Evolutionary conservation across 2,113 vertebrate species (phyloP).

Genomic region (Cranoglanis bouderius): DNA sequence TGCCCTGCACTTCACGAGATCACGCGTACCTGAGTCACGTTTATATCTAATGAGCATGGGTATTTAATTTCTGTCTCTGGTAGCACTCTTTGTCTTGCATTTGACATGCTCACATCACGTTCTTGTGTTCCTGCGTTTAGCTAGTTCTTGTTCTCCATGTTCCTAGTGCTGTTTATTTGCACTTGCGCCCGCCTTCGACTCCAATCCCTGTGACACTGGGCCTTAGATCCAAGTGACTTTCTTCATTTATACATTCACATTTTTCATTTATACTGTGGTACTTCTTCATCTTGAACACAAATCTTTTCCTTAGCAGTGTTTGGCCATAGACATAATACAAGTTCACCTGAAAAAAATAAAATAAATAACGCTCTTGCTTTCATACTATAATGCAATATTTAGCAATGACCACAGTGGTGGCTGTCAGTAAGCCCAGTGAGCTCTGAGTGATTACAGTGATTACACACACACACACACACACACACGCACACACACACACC

Average conservation of each 20-base stretch:
- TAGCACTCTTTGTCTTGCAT: neutral
- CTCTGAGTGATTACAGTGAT: neutral
- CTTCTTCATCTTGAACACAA: neutral
- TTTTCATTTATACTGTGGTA: neutral
- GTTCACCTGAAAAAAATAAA: neutral
- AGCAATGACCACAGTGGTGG: constrained; percentile 9
- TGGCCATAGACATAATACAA: neutral
- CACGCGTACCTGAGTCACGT: neutral
- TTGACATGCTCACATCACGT: neutral
- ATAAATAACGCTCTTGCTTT: no score
- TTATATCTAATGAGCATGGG: neutral
- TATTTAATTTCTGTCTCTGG: neutral
- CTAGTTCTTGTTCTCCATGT: neutral
- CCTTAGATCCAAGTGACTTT: neutral
- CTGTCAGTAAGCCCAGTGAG: neutral
- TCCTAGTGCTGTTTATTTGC: neutral
- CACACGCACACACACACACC: constrained; percentile 32
- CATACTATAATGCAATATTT: neutral
- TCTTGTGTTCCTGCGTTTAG: no score
- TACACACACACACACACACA: neutral
- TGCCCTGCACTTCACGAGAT: no score
- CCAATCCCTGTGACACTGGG: neutral
- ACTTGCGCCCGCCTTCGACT: neutral
- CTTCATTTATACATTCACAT: neutral
- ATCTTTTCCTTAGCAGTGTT: neutral